A percentile compares a stretch with the other conserved stretches of the same genome.
phyloP scores from a whole-genome alignment of 2,797 vertebrate genomes.

The Onychomys arenicola region DNA sequence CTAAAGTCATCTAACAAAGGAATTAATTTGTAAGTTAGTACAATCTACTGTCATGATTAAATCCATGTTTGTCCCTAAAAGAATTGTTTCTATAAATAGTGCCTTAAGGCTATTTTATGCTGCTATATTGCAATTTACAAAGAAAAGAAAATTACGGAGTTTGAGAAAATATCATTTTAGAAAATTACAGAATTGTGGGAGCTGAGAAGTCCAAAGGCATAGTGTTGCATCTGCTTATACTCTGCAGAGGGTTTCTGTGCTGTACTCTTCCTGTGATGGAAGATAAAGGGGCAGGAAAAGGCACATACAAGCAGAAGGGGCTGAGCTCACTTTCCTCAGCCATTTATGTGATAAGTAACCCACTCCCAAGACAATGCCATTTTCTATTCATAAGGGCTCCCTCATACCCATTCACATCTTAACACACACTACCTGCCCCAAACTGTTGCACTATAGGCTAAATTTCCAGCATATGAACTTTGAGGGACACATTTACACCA shows the following conservation, averaged over 20 bases:
- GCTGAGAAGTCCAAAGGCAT: neutral
- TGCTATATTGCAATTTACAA: neutral
- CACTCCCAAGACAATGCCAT: neutral
- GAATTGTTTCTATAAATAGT: neutral
- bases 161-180: constrained; percentile 9
- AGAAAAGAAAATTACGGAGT: neutral
- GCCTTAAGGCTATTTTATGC: neutral
- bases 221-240: neutral
- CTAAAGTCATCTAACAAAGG: neutral
- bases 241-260: neutral
- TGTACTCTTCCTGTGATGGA: neutral
- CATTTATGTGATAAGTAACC: neutral
- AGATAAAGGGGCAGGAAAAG: neutral
- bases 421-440: neutral
- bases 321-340: neutral
- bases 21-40: neutral
- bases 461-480: neutral
- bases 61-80: neutral
- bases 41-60: neutral
- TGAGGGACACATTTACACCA: neutral
- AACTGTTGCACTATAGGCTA: neutral
- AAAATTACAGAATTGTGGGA: neutral
- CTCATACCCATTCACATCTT: neutral
- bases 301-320: neutral
- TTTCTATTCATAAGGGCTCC: neutral